Conservation (phyloP, 2,888 invertebrate species). For the Cheiracanthium punctorium region DNA sequence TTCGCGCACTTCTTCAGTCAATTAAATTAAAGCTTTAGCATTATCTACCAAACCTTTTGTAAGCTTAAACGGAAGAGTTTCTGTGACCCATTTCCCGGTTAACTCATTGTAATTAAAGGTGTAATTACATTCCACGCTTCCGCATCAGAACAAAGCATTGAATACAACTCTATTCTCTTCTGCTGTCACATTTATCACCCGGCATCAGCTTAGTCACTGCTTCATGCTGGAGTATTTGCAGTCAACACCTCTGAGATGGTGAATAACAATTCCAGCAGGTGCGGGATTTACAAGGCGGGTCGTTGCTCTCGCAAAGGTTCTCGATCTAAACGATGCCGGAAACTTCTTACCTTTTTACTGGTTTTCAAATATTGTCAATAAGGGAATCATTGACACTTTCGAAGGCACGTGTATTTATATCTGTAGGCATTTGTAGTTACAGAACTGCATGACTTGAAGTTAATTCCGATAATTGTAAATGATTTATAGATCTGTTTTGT, state of each 20-base stretch:
- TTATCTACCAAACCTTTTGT: no score
- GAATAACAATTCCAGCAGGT: constrained; percentile 7
- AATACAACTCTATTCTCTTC: not conserved
- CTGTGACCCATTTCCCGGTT: no score
- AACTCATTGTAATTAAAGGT: no score
- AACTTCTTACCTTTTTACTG: not conserved
- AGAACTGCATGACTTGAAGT: no score
- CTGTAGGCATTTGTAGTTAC: no score
- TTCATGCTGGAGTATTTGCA: not conserved
- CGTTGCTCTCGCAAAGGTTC: constrained; percentile 20
- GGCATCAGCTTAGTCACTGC: not conserved
- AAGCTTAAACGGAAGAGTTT: no score
- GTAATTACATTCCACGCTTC: not conserved
- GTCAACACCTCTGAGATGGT: not conserved
- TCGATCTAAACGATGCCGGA: constrained; percentile 5
- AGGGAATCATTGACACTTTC: not conserved
- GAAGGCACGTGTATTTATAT: no score
- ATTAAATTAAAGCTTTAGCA: no score
- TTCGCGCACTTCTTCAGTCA: no score
- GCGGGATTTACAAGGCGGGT: constrained; percentile 20
- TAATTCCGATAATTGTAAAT: no score
- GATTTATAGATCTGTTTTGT: no score
- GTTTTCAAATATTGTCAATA: not conserved
- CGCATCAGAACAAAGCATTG: not conserved
- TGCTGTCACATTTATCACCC: not conserved